Percentiles rank a stretch among this genome's conserved stretches.
Evolutionary conservation across 1,140 invertebrate species (phyloP).

Genomic region (Hyles euphorbiae): DNA sequence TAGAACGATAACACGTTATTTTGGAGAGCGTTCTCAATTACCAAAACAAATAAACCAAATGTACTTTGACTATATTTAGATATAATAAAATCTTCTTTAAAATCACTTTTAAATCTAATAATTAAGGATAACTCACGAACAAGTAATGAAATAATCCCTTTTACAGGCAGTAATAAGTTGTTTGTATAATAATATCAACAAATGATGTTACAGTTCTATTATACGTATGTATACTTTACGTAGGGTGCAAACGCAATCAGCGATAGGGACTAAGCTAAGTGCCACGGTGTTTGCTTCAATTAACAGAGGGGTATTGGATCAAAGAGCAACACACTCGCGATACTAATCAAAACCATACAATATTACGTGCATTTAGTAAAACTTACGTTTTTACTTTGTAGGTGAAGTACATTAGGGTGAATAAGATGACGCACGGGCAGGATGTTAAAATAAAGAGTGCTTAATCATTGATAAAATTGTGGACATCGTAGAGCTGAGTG

Average conservation of each 20-base stretch:
- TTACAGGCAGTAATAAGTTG: neutral
- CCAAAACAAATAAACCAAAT: too few relatives aligned
- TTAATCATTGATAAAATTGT: slow-evolving; percentile 8
- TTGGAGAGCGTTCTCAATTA: too few relatives aligned
- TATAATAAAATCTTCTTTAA: too few relatives aligned
- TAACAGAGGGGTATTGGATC: slow-evolving; percentile 17
- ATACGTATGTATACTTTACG: neutral
- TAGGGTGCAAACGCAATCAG: slow-evolving; percentile 19
- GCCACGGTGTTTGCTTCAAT: slow-evolving; percentile 24
- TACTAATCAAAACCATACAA: neutral
- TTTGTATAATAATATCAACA: neutral
- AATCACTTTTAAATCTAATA: too few relatives aligned
- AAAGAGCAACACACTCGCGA: slow-evolving; percentile 4
- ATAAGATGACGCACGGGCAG: too few relatives aligned
- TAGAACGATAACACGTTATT: too few relatives aligned
- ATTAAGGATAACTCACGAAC: neutral
- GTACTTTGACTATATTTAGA: too few relatives aligned
- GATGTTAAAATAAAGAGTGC: neutral
- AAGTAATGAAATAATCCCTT: neutral
- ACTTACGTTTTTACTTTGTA: too few relatives aligned
- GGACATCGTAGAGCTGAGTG: slow-evolving; percentile 9
- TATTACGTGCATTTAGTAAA: too few relatives aligned
- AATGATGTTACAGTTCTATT: neutral
- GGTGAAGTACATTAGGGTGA: too few relatives aligned
- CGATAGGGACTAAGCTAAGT: slow-evolving; percentile 10